Base-by-base conservation (phyloP, 2,113 vertebrate genomes). In the Oreochromis tanganicae region DNA sequence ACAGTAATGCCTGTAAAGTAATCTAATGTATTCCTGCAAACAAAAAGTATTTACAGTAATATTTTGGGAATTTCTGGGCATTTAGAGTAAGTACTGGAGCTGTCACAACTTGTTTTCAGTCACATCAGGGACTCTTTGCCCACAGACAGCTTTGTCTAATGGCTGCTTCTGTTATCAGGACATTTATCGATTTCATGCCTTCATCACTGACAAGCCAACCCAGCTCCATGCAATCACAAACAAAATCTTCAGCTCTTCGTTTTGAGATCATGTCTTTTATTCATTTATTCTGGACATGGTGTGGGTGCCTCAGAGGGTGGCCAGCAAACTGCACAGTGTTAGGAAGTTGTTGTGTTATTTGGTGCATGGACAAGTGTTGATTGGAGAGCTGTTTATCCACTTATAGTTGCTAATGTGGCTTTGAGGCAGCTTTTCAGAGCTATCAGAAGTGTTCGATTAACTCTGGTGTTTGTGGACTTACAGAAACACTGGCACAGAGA, bases 401-500 rank as follows among this genome's bases (percentile, higher is more conserved):
- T 84, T 73, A 19, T 13, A n/a, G 41, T 73, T 85, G 46, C 36
- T 80, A 66, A 88, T 68, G 43, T 87, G 27, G 82, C 86, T 92
- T 71, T 85, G 71, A 90, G 89, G 89, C 81, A 75, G 48, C 34
- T 82, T 81, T 87, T 81, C 66, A 46, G 46, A 80, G 55, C 24
- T 34, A 82, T 85, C 52, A 90, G 41, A 89, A 82, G 84, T 29
- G 85, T 91, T 89, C 88, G 81, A 91, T 93, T 82, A 81, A 80
- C 85, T 89, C 14, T 71, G 84, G 88, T 83, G 80, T 55, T 52
- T 82, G 54, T 85, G 61, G 50, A 82, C 43, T 61, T 55, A 32
- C 13, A 85, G 8, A 85, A 83, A 82, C 13, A n/a, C 27, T 86
- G 66, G 38, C 84, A 81, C 52, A 55, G 41, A 63, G 87, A 36